Evolutionary conservation across 2,888 invertebrate genomes (phyloP), one percentile per base, ranked within the genome.

Genomic region (Mimachlamys varia): DNA sequence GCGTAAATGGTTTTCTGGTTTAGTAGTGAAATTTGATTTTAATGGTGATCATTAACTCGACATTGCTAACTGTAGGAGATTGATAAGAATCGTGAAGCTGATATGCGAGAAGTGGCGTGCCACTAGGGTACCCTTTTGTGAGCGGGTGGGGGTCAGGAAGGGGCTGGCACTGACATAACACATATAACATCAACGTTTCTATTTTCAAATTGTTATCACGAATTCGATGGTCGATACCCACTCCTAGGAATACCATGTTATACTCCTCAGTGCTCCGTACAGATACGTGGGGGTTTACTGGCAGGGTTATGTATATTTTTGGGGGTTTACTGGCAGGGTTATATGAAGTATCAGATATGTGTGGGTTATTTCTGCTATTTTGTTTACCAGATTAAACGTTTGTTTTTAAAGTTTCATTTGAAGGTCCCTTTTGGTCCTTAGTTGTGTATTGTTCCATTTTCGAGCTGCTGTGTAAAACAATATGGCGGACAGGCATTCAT

Each of bases 41-140:
- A 76, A 76, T 27, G 76, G 76, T 76, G 62, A 76, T 76, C 76
- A 27, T 76, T 76, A 76, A 76, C 76, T 76, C 76, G 76, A 76
- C 33, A 33, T 76, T 76, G 27, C 76, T 22, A 76, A 76, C 76
- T 76, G 27, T 76, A 33, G 33, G 12, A 76, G 33, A 33, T 33
- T 27, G 76, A 76, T 76, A 76, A 76, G 76, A 76, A 76, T 33
- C 76, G 27, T 0, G 76, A 10, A 33, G 33, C 7, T 76, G 27
- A 33, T 76, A 76, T 4, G 27, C 15, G 27, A 76, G 33, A 76
- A 76, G 76, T 76, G 22, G 3, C 62, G n/a, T 62, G 33, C 76
- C 33, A 3, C 76, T 12, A 27, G 27, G 76, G 33, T 33, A 76
- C 33, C 12, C 76, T 33, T 27, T 2, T 76, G 27, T 33, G 27